Evolutionary conservation across 2,113 vertebrate species (phyloP), one percentile per base, ranked within the genome.

Genomic region (Albula glossodonta): DNA sequence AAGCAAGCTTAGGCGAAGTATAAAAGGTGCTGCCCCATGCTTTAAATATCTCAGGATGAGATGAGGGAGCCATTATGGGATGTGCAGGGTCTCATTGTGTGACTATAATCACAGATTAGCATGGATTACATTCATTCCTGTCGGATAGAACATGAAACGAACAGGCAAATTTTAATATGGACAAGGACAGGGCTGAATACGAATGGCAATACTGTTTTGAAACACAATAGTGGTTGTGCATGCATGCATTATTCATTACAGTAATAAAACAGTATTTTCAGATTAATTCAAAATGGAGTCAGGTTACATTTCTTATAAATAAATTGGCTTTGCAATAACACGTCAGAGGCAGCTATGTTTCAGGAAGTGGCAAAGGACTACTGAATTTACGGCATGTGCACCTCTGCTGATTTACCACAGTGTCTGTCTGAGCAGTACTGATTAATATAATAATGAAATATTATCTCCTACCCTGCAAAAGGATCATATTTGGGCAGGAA

Each of bases 361-460:
- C 74, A 66, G 78, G 63, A 83, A 87, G 84, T 56, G 6, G 66
- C 79, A 86, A 81, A 86, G 41, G 51, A 56, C 63, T n/a, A 4
- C 31, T 17, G 66, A 31, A 82, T 66, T 83, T 78, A 84, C 80
- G 60, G 70, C 78, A 74, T 81, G 57, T 57, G 41, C n/a, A 51
- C 80, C 10, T 63, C 22, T 41, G 15, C 70, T 85, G 85, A 89
- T 90, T 89, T 90, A 88, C 70, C 52, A 78, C 56, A 41, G 25
- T 4, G 82, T 86, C 31, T n/a, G 13, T 7, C 15, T 11, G 13
- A 31, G 15, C 51, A 31, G 70, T 50, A 50, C 87, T 88, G 86
- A 91, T 89, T 87, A 86, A 89, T 87, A 82, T 83, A 86, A 88
- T 88, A 81, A 88, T 88, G 85, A 89, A 91, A 88, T 89, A 88